phyloP scores from a whole-genome alignment of 1,140 invertebrate species.

The Phenacoccus solenopsis region DNA sequence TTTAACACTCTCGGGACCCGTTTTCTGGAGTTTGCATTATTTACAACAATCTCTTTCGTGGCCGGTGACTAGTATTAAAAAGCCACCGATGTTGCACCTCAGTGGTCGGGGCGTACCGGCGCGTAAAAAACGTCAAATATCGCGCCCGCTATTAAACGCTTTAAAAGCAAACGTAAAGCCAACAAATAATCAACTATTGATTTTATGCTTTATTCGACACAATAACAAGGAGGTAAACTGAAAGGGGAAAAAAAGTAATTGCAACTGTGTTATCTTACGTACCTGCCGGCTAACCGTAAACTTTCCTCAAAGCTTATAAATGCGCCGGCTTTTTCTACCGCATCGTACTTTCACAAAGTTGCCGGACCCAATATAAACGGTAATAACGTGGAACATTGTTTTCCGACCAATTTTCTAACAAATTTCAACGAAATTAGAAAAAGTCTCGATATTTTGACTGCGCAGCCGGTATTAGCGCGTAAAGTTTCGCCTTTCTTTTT shows the following conservation, averaged over 20 bases:
- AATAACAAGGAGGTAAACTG: neutral
- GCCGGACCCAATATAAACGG: neutral
- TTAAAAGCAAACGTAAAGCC: neutral
- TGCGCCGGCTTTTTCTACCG: neutral
- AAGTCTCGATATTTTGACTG: no score
- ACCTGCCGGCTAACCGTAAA: neutral
- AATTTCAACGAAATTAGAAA: neutral
- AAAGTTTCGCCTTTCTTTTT: no score
- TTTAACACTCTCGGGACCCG: neutral
- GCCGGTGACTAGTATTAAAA: neutral
- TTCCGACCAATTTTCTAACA: neutral
- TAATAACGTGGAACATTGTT: neutral
- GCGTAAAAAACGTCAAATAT: neutral
- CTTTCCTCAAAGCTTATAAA: neutral
- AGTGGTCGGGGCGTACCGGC: no score
- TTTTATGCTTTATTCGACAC: neutral
- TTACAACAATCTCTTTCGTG: neutral
- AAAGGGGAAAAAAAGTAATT: neutral
- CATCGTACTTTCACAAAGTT: neutral
- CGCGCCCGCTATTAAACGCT: neutral
- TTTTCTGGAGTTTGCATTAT: conserved; percentile 2
- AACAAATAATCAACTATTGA: conserved; percentile 3
- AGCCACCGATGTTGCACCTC: neutral
- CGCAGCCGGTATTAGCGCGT: no score
- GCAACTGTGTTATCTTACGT: neutral